A percentile compares a stretch with the other conserved stretches of the same genome.
Conservation (phyloP, 1,140 invertebrate species). For the Wasmannia auropunctata region DNA sequence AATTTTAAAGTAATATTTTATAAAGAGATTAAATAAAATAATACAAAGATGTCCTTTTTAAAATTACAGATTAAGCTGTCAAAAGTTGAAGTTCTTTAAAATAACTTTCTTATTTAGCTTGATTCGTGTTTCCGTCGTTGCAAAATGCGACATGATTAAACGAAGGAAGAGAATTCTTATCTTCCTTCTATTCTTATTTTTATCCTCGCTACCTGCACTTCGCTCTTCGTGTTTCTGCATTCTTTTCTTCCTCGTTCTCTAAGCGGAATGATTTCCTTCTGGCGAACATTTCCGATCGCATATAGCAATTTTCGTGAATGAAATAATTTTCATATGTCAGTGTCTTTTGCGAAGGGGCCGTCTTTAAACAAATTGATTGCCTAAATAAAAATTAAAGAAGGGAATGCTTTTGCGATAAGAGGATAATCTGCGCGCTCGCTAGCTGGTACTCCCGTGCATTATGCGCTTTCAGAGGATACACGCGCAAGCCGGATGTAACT, state of each 20-base stretch:
- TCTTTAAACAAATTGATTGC: constrained; percentile 77
- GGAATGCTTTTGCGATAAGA: constrained; percentile 65
- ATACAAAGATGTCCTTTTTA: not conserved
- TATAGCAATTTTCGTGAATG: constrained; percentile 31
- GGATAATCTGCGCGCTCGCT: constrained; percentile 36
- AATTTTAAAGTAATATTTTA: not conserved
- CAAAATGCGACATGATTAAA: not conserved
- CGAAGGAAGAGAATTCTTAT: not conserved
- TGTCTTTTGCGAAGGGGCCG: not conserved
- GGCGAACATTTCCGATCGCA: not conserved
- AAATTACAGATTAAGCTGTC: not conserved
- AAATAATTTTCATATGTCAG: constrained; percentile 35
- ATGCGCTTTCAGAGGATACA: constrained; percentile 1
- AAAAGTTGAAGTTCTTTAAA: not conserved
- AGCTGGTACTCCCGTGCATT: not conserved
- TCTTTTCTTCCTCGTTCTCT: not conserved
- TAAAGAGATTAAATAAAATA: not conserved
- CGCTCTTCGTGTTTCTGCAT: not conserved
- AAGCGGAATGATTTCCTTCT: not conserved
- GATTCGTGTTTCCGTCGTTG: not conserved
- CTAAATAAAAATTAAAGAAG: constrained; percentile 81
- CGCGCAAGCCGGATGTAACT: constrained; percentile 32
- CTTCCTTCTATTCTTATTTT: too few relatives aligned
- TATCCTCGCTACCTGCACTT: not conserved
- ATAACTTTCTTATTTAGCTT: not conserved